A percentile compares a stretch with the other conserved stretches of the same genome.
Evolutionary conservation across 2,797 vertebrate species (phyloP).

Genomic region (Muraenolepis orangiensis): DNA sequence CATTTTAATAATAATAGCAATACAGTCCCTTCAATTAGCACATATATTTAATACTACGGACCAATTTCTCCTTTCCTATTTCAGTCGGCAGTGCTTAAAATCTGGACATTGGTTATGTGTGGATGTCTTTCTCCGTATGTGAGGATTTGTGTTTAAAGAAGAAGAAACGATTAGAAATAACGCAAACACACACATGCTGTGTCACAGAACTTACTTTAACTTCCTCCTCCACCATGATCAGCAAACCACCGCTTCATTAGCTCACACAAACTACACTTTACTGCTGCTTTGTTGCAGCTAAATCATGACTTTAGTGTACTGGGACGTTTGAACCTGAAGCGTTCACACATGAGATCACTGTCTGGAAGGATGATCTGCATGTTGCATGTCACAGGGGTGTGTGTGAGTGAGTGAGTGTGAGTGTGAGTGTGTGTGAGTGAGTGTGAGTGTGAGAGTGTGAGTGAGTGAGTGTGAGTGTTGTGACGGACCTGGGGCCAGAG

Average conservation of each 20-base stretch:
- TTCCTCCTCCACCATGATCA: background rate
- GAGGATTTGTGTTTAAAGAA: too few species aligned
- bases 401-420: too few species aligned
- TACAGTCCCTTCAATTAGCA: background rate
- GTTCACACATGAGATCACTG: background rate
- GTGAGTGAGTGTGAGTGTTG: background rate
- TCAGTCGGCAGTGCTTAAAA: background rate
- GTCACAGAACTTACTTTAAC: too few species aligned
- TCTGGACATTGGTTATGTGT: background rate
- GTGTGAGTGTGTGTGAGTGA: background rate
- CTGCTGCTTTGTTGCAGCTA: background rate
- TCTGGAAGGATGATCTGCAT: too few species aligned
- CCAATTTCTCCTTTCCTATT: background rate
- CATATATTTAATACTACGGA: background rate
- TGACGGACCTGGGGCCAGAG: constrained; percentile 89
- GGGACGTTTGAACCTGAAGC: background rate
- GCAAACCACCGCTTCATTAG: background rate
- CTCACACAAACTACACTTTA: background rate
- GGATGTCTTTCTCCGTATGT: too few species aligned
- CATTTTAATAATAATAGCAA: background rate
- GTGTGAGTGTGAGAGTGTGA: background rate
- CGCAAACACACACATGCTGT: too few species aligned
- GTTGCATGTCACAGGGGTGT: too few species aligned
- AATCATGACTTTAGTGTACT: background rate
- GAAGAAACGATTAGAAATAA: too few species aligned